A percentile compares a stretch with the other conserved stretches of the same genome.
Conservation (phyloP, 37 sponge, comb jelly and placozoan genomes). For the Petrosia ficiformis region DNA sequence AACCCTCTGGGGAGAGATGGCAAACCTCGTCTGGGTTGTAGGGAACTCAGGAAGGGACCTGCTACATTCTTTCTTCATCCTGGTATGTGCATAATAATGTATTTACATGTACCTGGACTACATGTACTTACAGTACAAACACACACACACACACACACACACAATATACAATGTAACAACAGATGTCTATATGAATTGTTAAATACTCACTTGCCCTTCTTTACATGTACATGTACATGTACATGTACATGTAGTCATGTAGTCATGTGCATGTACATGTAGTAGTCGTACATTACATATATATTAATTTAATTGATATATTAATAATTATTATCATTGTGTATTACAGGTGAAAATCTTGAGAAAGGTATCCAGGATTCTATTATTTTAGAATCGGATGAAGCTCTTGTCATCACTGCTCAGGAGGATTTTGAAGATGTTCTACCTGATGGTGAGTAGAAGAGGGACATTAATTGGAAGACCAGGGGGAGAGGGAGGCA, state of each 20-base stretch:
- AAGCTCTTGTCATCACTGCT: constrained; percentile 85
- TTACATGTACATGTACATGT: too few species aligned
- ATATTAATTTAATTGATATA: background rate
- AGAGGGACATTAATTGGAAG: background rate
- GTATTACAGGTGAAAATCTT: constrained; percentile 60
- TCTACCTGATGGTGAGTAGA: constrained; percentile 44
- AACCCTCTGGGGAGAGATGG: constrained; percentile 75
- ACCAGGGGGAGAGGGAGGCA: background rate
- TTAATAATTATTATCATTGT: too few species aligned
- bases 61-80: constrained; percentile 80
- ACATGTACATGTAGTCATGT: too few species aligned
- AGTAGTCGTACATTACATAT: background rate
- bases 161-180: too few species aligned
- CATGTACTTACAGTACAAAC: background rate
- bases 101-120: too few species aligned
- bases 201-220: background rate
- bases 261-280: background rate
- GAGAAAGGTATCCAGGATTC: constrained; percentile 76
- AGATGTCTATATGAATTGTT: background rate
- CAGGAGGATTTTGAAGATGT: constrained; percentile 70
- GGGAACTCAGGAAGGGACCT: constrained; percentile 70
- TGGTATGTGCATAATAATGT: constrained; percentile 42
- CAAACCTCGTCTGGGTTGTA: constrained; percentile 48
- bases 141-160: too few species aligned
- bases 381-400: constrained; percentile 77